Evolutionary conservation across 2,888 invertebrate species (phyloP).

Genomic region (Amphipyra tragopoginis): DNA sequence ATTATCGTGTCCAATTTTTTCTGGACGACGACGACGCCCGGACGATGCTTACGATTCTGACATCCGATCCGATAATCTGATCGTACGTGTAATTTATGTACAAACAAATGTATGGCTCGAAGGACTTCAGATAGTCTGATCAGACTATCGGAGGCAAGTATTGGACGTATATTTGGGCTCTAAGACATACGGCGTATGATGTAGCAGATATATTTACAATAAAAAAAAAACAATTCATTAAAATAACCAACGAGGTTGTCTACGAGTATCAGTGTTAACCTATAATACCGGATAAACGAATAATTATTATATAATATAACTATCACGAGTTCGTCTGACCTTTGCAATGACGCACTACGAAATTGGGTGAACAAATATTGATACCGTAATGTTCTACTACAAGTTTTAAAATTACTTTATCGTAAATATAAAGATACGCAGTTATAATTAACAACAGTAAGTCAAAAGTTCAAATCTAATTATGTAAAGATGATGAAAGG

Average conservation of each 20-base stretch:
- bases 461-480: slow-evolving; percentile 7
- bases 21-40: too few relatives aligned
- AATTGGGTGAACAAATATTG: slow-evolving; percentile 6
- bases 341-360: slow-evolving; percentile 17
- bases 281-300: not conserved
- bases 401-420: not conserved
- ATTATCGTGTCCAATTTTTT: too few relatives aligned
- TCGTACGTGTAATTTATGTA: too few relatives aligned
- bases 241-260: not conserved
- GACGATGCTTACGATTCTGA: too few relatives aligned
- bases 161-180: too few relatives aligned
- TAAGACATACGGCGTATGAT: too few relatives aligned
- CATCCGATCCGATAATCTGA: too few relatives aligned
- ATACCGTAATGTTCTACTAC: not conserved
- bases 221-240: not conserved
- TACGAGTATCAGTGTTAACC: not conserved
- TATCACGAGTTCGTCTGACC: not conserved
- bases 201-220: too few relatives aligned
- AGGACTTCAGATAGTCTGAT: too few relatives aligned
- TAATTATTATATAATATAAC: not conserved
- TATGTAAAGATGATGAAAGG: slow-evolving; percentile 3
- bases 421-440: not conserved
- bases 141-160: too few relatives aligned
- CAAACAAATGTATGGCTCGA: too few relatives aligned
- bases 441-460: slow-evolving; percentile 3